Evolutionary conservation across 1,140 invertebrate genomes (phyloP), one percentile per base, ranked within the genome.

Genomic region (Delia radicum): DNA sequence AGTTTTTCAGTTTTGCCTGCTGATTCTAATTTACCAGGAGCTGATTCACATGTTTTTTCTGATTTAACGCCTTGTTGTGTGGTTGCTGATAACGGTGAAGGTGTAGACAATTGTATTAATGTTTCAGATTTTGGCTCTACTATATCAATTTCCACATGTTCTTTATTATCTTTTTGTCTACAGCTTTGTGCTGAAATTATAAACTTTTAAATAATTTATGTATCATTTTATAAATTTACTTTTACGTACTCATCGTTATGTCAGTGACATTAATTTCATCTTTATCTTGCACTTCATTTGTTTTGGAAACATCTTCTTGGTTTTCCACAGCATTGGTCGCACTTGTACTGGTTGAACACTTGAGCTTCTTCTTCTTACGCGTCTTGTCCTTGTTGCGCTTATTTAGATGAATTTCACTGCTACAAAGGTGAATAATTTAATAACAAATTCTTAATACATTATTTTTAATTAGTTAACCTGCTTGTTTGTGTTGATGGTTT

Each of bases 401-500:
- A 69, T 18, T 69, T 18, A 85, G 85, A 74, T 87, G 78, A 67
- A 85, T 85, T 55, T 88, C 87, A 81, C 85, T 87, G 76, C 84
- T 79, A 61, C 73, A 48, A 21, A 7, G 7, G n/a, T 21, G 21
- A 55, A 71, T 62, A 72, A 31, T 61, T 48, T 37, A 62, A 33
- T 21, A 1, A 74, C n/a, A 74, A 31, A n/a, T 26, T 13, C 18
- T 55, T 61, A 63, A 24, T 73, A 27, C 69, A 61, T n/a, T 73
- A 15, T 76, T 71, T 46, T 73, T 65, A 37, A 27, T 48, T 73
- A 74, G 42, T 69, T 74, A 48, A 91, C 90, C 89, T 89, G 82
- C 87, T 89, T 74, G 82, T 85, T 79, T 89, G 87, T 71, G 89
- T 89, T 3, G 89, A 89, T 74, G 89, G 88, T 80, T 89, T 89